These are phyloP conservation scores for Leptestheria dahalacensis DNA, from an alignment of 1,140 invertebrate genomes.

Conservation along the genomic window DNA sequence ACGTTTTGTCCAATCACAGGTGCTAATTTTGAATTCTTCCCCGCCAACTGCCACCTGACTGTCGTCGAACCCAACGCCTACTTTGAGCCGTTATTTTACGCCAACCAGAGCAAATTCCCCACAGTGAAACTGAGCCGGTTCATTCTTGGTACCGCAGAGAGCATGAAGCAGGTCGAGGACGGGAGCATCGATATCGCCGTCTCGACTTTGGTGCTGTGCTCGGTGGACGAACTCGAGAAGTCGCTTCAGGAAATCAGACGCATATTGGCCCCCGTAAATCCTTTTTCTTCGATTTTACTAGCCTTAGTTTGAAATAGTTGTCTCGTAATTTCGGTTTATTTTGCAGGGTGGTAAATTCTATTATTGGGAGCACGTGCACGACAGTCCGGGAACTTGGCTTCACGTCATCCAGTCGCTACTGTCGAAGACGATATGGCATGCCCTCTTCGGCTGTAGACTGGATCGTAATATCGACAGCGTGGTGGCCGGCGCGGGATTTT, in stretches of 20 bases:
- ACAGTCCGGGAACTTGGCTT: slow-evolving; percentile 15
- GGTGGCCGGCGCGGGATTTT: slow-evolving; percentile 18
- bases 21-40: slow-evolving; percentile 23
- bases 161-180: slow-evolving; percentile 24
- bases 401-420: slow-evolving; percentile 20
- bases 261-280: slow-evolving; percentile 24
- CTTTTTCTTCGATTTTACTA: not conserved
- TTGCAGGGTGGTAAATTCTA: slow-evolving; percentile 18
- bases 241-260: slow-evolving; percentile 24
- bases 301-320: too few relatives aligned
- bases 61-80: slow-evolving; percentile 17
- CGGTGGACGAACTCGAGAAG: slow-evolving; percentile 21
- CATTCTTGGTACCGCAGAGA: slow-evolving; percentile 25
- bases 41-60: slow-evolving; percentile 16
- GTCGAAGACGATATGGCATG: slow-evolving; percentile 18
- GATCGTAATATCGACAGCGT: slow-evolving; percentile 19
- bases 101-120: slow-evolving; percentile 7
- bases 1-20: slow-evolving; percentile 10
- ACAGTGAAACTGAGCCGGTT: slow-evolving; percentile 14
- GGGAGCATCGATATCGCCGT: slow-evolving; percentile 26
- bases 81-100: slow-evolving; percentile 15
- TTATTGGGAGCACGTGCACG: slow-evolving; percentile 23
- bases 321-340: not conserved
- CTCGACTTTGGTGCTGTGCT: slow-evolving; percentile 26
- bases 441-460: slow-evolving; percentile 22